Conservation (phyloP, 2,888 invertebrate genomes). For the Incurvaria masculella region DNA sequence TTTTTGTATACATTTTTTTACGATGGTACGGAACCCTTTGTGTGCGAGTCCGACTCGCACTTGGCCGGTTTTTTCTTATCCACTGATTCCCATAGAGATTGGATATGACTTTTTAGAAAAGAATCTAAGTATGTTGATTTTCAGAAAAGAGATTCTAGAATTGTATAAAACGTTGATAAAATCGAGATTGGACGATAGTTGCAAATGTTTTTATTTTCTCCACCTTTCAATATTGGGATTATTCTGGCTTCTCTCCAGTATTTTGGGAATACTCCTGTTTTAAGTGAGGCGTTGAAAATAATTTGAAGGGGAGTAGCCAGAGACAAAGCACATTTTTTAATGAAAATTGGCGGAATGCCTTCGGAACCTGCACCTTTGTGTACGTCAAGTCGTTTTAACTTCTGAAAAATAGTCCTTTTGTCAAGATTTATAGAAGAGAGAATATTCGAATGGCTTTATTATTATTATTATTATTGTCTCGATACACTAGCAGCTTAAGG, state of each 20-base stretch:
- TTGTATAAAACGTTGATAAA: no score
- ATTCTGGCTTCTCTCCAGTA: background rate
- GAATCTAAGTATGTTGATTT: no score
- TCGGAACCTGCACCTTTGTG: background rate
- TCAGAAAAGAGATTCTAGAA: no score
- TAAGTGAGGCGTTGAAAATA: background rate
- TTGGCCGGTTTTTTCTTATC: no score
- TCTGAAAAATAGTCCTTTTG: background rate
- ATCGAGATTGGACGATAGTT: constrained; percentile 3
- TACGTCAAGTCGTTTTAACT: background rate
- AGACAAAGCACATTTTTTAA: background rate
- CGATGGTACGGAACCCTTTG: no score
- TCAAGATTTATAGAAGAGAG: background rate
- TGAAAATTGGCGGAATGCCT: background rate
- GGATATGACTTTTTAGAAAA: no score
- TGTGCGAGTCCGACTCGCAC: no score
- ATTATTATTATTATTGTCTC: no score
- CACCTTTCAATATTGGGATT: background rate
- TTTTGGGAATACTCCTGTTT: background rate
- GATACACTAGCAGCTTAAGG: no score
- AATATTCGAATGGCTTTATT: no score
- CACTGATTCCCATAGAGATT: no score
- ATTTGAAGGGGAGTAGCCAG: background rate
- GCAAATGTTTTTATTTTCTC: background rate
- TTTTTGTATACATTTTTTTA: no score